Percentiles rank a stretch among this genome's conserved stretches.
Conservation (phyloP, 2,888 invertebrate species). For the Torymus texanus region DNA sequence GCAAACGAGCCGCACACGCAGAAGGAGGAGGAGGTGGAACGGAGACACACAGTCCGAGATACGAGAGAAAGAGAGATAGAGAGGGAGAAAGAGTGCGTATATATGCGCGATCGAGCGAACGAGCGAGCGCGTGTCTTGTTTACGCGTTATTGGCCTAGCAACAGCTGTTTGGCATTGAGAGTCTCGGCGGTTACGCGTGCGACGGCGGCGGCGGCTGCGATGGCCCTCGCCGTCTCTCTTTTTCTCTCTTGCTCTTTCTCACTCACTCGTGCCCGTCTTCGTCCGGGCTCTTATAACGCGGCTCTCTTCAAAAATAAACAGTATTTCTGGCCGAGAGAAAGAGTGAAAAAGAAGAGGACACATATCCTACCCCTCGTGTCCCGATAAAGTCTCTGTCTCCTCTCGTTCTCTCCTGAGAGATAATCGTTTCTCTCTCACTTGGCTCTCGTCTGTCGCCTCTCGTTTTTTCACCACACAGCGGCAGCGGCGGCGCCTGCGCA, state of each 20-base stretch:
- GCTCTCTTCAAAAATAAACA: constrained; percentile 26
- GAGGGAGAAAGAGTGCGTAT: constrained; percentile 3
- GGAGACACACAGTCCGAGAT: too few relatives aligned
- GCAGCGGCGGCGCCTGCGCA: neutral
- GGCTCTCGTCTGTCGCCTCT: neutral
- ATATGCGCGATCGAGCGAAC: constrained; percentile 24
- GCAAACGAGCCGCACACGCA: too few relatives aligned
- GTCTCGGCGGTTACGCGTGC: constrained; percentile 46
- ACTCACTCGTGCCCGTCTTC: neutral
- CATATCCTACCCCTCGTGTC: neutral
- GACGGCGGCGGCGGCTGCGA: too few relatives aligned
- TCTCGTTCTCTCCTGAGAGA: neutral
- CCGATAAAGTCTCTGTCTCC: neutral
- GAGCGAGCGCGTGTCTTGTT: constrained; percentile 59
- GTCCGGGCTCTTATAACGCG: neutral
- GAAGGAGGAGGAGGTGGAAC: too few relatives aligned
- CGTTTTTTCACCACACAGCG: neutral
- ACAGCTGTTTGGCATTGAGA: constrained; percentile 68
- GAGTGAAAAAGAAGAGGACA: neutral
- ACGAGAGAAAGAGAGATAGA: constrained; percentile 27
- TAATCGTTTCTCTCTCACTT: constrained; percentile 48
- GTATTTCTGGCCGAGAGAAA: neutral
- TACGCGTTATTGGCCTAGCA: constrained; percentile 69
- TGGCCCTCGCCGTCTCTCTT: neutral
- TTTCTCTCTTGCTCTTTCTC: constrained; percentile 6